Percentiles rank a stretch among this genome's conserved stretches.
phyloP scores from a whole-genome alignment of 2,888 invertebrate species.

The Frankliniella fusca region DNA sequence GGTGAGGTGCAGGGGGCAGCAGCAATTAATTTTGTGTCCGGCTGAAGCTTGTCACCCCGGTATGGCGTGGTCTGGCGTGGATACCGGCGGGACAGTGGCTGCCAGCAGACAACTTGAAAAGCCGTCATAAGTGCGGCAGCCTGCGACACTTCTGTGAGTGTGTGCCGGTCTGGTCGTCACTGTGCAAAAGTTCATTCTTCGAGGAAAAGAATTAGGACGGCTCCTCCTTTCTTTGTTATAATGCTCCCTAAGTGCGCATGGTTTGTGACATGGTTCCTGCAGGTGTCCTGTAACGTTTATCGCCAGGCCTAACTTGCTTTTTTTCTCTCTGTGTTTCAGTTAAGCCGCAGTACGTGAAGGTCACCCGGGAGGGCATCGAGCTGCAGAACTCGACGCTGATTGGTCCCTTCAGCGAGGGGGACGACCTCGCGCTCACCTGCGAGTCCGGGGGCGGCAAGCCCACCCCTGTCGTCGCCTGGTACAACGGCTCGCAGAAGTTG shows the following conservation, averaged over 20 bases:
- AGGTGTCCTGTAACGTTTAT: too few relatives aligned
- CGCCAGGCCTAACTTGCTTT: not conserved
- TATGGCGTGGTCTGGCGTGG: not conserved
- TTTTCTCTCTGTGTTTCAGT: conserved; percentile 57
- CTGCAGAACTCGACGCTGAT: conserved; percentile 61
- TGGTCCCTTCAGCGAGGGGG: conserved; percentile 68
- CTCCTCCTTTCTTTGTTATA: too few relatives aligned
- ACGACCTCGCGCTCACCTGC: conserved; percentile 64
- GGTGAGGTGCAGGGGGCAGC: not conserved
- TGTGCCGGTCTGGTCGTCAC: too few relatives aligned
- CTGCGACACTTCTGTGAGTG: not conserved
- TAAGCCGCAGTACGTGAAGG: conserved; percentile 71
- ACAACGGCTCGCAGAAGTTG: conserved; percentile 65
- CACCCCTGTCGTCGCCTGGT: conserved; percentile 79
- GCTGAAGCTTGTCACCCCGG: conserved; percentile 11
- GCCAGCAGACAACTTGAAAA: not conserved
- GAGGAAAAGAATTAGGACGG: too few relatives aligned
- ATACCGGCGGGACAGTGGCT: not conserved
- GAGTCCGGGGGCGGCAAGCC: conserved; percentile 79
- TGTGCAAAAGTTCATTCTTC: too few relatives aligned
- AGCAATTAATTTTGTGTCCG: conserved; percentile 27
- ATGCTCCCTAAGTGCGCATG: too few relatives aligned
- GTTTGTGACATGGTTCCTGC: too few relatives aligned
- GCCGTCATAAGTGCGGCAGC: conserved; percentile 40
- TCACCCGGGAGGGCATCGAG: conserved; percentile 60